Evolutionary conservation across 2,113 vertebrate genomes (phyloP).

Genomic region (Neolamprologus devosi): DNA sequence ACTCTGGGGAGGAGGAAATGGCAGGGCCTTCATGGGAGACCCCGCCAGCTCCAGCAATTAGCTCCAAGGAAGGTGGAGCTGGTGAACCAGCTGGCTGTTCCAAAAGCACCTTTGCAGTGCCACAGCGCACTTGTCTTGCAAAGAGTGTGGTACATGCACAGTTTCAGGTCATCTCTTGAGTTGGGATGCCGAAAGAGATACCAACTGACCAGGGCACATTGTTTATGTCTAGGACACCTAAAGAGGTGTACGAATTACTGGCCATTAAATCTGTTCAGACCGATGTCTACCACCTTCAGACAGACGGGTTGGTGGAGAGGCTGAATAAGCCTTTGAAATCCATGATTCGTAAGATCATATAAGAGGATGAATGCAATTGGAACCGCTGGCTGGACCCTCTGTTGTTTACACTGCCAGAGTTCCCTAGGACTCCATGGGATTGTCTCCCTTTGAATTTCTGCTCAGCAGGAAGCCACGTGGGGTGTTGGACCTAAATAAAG

Average conservation of each 20-base stretch:
- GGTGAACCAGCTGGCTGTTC: neutral
- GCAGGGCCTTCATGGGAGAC: neutral
- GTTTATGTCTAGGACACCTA: neutral
- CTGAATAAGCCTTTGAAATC: neutral
- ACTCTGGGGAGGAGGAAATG: neutral
- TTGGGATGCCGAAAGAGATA: neutral
- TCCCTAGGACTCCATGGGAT: neutral
- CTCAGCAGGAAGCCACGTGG: neutral
- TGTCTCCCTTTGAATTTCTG: neutral
- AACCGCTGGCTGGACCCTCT: neutral
- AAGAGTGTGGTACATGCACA: neutral
- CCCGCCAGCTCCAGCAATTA: neutral
- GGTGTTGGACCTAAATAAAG: neutral
- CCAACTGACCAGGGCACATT: neutral
- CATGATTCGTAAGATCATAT: neutral
- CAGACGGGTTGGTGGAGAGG: neutral
- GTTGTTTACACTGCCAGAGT: neutral
- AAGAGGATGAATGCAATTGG: neutral
- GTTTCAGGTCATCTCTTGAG: neutral
- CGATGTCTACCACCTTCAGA: neutral
- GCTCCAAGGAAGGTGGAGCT: neutral
- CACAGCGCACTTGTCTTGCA: neutral
- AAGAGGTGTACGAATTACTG: neutral
- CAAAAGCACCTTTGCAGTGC: neutral
- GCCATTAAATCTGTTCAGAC: neutral